phyloP scores from a whole-genome alignment of 1,140 invertebrate genomes.

The Babylonia areolata region DNA sequence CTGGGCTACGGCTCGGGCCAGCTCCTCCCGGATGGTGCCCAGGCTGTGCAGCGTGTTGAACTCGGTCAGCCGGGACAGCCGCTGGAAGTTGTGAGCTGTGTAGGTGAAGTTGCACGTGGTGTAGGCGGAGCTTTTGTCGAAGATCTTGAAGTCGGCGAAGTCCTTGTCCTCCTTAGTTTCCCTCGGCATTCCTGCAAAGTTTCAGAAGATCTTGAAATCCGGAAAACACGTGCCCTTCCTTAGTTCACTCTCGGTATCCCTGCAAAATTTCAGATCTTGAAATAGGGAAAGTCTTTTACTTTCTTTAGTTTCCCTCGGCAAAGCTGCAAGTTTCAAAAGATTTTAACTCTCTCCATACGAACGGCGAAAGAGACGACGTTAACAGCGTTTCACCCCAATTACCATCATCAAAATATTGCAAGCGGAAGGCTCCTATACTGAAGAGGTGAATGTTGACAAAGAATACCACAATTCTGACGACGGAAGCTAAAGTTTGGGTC shows the following conservation, averaged over 20 bases:
- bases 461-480: too few species aligned
- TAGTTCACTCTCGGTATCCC: conserved; percentile 71
- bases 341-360: too few species aligned
- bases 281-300: too few species aligned
- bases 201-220: too few species aligned
- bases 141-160: conserved; percentile 77
- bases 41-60: conserved; percentile 76
- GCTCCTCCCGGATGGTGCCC: conserved; percentile 72
- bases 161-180: conserved; percentile 74
- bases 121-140: conserved; percentile 75
- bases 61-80: conserved; percentile 75
- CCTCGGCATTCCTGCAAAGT: conserved; percentile 66
- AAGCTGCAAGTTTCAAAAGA: too few species aligned
- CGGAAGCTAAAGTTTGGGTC: too few species aligned
- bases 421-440: too few species aligned
- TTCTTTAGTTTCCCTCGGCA: too few species aligned
- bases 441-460: too few species aligned
- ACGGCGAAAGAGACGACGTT: too few species aligned
- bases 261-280: conserved; percentile 22
- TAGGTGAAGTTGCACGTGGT: conserved; percentile 78
- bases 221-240: conserved; percentile 67
- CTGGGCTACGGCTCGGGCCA: conserved; percentile 61
- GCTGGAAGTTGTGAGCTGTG: conserved; percentile 73
- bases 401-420: too few species aligned
- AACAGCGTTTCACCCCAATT: too few species aligned